Conservation (phyloP, 2,797 vertebrate species). For the Lacerta viridis region DNA sequence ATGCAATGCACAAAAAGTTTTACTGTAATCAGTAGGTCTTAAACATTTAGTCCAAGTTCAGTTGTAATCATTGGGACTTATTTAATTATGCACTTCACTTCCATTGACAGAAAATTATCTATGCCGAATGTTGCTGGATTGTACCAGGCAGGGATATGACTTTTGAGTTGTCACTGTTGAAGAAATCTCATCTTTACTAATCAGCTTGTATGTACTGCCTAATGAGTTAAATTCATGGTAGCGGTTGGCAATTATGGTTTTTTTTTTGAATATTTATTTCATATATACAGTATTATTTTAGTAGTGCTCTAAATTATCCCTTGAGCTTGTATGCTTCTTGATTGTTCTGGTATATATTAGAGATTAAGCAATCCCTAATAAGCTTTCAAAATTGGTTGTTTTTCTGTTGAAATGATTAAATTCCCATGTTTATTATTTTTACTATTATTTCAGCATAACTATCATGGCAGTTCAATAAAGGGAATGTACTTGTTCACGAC, state of each 20-base stretch:
- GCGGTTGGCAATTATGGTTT: slow-evolving; percentile 42
- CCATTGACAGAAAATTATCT: neutral
- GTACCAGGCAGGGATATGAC: neutral
- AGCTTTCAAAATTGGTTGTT: slow-evolving; percentile 46
- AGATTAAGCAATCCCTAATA: slow-evolving; percentile 40
- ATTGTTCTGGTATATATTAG: neutral
- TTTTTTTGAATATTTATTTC: slow-evolving; percentile 32
- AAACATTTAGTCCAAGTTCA: slow-evolving; percentile 14
- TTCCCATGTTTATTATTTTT: slow-evolving; percentile 61
- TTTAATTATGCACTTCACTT: slow-evolving; percentile 18
- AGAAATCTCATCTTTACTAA: slow-evolving; percentile 59
- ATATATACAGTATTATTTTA: neutral
- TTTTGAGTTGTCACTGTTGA: slow-evolving; percentile 43
- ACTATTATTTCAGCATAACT: slow-evolving; percentile 59
- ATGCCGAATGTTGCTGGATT: neutral
- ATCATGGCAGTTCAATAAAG: slow-evolving; percentile 63
- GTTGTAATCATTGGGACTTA: slow-evolving; percentile 26
- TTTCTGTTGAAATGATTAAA: slow-evolving; percentile 19
- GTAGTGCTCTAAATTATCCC: neutral
- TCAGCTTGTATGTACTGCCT: slow-evolving; percentile 41
- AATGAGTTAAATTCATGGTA: slow-evolving; percentile 53
- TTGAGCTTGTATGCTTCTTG: neutral
- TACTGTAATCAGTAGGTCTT: slow-evolving; percentile 22
- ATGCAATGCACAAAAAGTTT: neutral
- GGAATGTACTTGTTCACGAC: slow-evolving; percentile 27